These are phyloP conservation scores for Loris lydekkerianus DNA, from an alignment of 2,797 vertebrate genomes.

Conservation along the genomic window DNA sequence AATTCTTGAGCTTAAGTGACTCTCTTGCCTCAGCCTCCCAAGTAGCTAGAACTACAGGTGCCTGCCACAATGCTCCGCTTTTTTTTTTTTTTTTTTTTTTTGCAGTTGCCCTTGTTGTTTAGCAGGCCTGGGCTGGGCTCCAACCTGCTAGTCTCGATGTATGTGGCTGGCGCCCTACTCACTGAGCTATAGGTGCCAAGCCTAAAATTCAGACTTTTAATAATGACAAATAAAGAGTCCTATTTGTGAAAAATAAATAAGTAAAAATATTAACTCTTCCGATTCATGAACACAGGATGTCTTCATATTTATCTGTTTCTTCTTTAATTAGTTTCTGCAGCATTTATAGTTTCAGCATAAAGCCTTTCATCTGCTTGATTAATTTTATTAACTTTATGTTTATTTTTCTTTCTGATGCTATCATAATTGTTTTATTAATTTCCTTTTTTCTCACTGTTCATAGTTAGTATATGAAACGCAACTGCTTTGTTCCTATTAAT, in stretches of 20 bases:
- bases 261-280: not conserved
- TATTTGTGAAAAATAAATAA: too few relatives aligned
- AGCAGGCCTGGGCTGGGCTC: not conserved
- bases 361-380: not conserved
- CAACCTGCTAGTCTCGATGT: not conserved
- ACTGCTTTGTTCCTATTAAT: not conserved
- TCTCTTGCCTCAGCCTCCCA: too few relatives aligned
- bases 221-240: too few relatives aligned
- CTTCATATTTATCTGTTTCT: not conserved
- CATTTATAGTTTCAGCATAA: not conserved
- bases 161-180: not conserved
- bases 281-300: not conserved
- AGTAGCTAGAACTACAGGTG: not conserved
- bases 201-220: too few relatives aligned
- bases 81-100: not conserved
- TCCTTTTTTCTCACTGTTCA: not conserved
- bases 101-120: not conserved
- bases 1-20: too few relatives aligned
- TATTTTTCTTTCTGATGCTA: not conserved
- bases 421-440: not conserved
- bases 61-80: not conserved
- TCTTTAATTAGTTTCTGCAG: not conserved
- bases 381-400: not conserved
- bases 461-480: not conserved
- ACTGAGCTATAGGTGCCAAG: too few relatives aligned